Base-by-base conservation (phyloP, 2,113 vertebrate genomes). In the Rattus norvegicus region DNA sequence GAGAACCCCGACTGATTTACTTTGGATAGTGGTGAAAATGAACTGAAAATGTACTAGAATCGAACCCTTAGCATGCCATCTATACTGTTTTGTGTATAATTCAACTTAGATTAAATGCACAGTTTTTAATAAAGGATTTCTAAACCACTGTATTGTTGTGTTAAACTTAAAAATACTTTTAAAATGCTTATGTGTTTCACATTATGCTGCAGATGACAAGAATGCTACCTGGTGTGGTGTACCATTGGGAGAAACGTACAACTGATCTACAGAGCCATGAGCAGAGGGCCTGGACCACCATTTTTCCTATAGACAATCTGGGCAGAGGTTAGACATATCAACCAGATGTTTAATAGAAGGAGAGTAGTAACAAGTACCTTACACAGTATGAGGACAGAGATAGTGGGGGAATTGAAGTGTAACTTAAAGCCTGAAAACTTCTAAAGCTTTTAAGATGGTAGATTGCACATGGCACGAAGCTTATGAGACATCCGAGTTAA, bases 141-240 rank as follows among this genome's bases (percentile, higher is more conserved):
- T 47, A 30, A 87, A 76, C 92, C 65, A 93, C 49, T 76, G n/a
- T 69, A 95, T 80, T 75, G 73, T 39, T 73, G 56, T 80, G 70
- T 26, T 52, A 95, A 76, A 89, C 28, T 75, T 86, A 67, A 54
- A 77, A 49, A 1, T 30, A 70, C 17, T n/a, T 63, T 69, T 39
- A 84, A 69, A 85, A 39, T n/a, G 63, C 16, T 81, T 5, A 54
- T 39, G n/a, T 52, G 67, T 80, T 94, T 92, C 39, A 89, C 52
- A 93, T 89, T 39, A 91, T 91, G 33, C 77, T 88, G 39, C 67
- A 79, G 59, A 79, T 43, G n/a, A 33, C 73, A 93, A 96, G 20
- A 79, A 95, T 4, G 52, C 20, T 86, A 90, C 39, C 26, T 30
- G 26, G 10, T 61, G 10, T 52, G 90, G 26, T 36, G 12, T 12